Evolutionary conservation across 1,140 invertebrate genomes (phyloP).

Genomic region (Carcinoscorpius rotundicauda): DNA sequence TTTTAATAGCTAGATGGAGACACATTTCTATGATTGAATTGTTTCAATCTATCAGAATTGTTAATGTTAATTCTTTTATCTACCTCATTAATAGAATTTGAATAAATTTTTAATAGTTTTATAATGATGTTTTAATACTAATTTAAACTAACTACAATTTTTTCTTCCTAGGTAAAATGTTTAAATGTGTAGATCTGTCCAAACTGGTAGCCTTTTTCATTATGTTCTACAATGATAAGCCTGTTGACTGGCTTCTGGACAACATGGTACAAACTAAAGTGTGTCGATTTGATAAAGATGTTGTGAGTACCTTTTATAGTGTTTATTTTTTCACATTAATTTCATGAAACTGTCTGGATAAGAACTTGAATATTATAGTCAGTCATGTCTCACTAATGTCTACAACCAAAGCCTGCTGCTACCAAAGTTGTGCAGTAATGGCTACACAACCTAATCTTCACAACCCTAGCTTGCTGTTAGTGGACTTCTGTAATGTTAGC

Average conservation of each 20-base stretch:
- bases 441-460: too few species aligned
- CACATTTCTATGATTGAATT: neutral
- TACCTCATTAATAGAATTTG: slow-evolving; percentile 7
- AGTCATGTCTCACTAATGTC: too few species aligned
- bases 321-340: neutral
- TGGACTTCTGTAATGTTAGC: too few species aligned
- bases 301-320: slow-evolving; percentile 42
- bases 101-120: slow-evolving; percentile 10
- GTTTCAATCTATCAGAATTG: neutral
- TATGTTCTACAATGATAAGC: slow-evolving; percentile 91
- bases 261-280: slow-evolving; percentile 81
- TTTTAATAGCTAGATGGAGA: too few species aligned
- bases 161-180: slow-evolving; percentile 67
- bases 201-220: slow-evolving; percentile 85
- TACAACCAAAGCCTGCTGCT: too few species aligned
- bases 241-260: slow-evolving; percentile 91
- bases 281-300: slow-evolving; percentile 71
- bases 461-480: too few species aligned
- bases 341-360: too few species aligned
- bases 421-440: too few species aligned
- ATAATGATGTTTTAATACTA: slow-evolving; percentile 6
- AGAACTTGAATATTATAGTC: too few species aligned
- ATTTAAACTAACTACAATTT: slow-evolving; percentile 10
- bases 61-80: slow-evolving; percentile 8
- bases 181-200: slow-evolving; percentile 75